These are phyloP conservation scores for Sinodicranocentrus sp. DNA, from an alignment of 2,888 invertebrate species.

Conservation along the genomic window DNA sequence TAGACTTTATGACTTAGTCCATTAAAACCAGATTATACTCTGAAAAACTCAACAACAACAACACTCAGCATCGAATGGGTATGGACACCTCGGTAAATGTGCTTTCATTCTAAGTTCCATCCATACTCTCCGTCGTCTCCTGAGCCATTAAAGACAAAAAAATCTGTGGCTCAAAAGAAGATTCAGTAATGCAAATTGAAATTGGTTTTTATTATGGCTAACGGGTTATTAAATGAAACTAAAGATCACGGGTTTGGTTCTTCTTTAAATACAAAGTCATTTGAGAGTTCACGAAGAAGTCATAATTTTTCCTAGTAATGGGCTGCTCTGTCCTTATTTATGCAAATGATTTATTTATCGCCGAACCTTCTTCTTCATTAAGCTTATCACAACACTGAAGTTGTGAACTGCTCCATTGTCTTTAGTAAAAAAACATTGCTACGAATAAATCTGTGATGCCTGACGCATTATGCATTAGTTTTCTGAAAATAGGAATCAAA, in stretches of 20 bases:
- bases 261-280: slow-evolving; percentile 28
- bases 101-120: not conserved
- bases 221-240: slow-evolving; percentile 60
- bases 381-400: too few species aligned
- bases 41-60: slow-evolving; percentile 17
- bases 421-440: too few species aligned
- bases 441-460: too few species aligned
- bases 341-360: slow-evolving; percentile 66
- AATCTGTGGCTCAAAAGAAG: slow-evolving; percentile 43
- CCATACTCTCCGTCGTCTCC: slow-evolving; percentile 48
- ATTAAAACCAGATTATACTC: slow-evolving; percentile 70
- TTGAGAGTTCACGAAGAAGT: slow-evolving; percentile 51
- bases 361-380: slow-evolving; percentile 52
- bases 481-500: too few species aligned
- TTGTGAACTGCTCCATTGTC: too few species aligned
- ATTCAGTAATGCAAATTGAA: slow-evolving; percentile 65
- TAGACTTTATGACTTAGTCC: slow-evolving; percentile 69
- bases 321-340: slow-evolving; percentile 52
- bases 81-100: slow-evolving; percentile 3
- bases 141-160: slow-evolving; percentile 31
- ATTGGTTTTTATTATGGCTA: slow-evolving; percentile 67
- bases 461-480: too few species aligned
- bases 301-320: slow-evolving; percentile 59
- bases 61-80: too few species aligned
- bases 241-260: slow-evolving; percentile 20